phyloP scores from a whole-genome alignment of 2,797 vertebrate species.

The Peromyscus nudipes region DNA sequence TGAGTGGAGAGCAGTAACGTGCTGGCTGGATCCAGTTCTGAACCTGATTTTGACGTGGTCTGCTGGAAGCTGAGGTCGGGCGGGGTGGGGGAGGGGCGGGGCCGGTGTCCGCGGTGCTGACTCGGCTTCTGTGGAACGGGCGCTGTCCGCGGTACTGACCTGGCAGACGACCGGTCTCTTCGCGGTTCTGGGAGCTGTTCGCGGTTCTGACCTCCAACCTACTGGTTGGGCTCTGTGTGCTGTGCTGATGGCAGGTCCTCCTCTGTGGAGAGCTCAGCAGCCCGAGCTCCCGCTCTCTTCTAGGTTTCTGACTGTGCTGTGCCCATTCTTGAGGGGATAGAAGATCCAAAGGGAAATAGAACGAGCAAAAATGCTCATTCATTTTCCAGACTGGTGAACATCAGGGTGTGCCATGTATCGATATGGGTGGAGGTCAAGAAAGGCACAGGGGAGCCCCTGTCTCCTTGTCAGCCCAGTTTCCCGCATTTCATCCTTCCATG shows the following conservation, averaged over 20 bases:
- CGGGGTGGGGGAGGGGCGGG: too few relatives aligned
- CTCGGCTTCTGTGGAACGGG: accelerated
- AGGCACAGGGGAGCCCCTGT: not conserved
- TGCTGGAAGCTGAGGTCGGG: not conserved
- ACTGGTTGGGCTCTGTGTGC: not conserved
- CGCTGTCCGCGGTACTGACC: not conserved
- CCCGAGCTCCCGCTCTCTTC: not conserved
- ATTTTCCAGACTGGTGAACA: constrained; percentile 21
- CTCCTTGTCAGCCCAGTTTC: not conserved
- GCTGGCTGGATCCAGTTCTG: not conserved
- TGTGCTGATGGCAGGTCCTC: not conserved
- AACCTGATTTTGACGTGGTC: not conserved
- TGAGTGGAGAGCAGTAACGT: not conserved
- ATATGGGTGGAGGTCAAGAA: not conserved
- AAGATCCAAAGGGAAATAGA: not conserved
- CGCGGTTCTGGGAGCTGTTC: too few relatives aligned
- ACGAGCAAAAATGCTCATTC: not conserved
- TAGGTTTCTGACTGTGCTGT: too few relatives aligned
- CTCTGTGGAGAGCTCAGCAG: not conserved
- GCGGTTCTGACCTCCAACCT: not conserved
- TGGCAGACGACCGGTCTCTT: too few relatives aligned
- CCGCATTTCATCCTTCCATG: not conserved
- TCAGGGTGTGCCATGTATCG: accelerated
- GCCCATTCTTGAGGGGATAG: not conserved
- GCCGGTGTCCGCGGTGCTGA: not conserved